Conservation (phyloP, 2,888 invertebrate species). For the Lycaena phlaeas region DNA sequence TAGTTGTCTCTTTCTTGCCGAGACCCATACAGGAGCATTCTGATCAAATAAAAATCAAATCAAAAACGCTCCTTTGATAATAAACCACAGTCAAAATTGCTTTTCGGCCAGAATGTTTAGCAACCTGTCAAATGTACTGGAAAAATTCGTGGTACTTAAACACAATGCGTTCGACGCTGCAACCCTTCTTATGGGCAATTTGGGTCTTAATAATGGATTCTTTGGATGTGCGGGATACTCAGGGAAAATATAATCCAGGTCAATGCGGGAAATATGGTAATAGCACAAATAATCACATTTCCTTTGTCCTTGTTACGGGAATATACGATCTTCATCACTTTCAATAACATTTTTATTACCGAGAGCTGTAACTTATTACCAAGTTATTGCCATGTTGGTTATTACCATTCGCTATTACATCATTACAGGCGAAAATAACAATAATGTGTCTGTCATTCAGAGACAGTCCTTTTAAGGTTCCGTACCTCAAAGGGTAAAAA, state of each 20-base stretch:
- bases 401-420: too few relatives aligned
- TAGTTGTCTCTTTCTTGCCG: too few relatives aligned
- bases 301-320: not conserved
- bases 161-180: not conserved
- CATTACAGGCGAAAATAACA: too few relatives aligned
- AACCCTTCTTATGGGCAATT: conserved; percentile 3
- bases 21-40: too few relatives aligned
- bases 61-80: not conserved
- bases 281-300: not conserved
- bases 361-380: not conserved
- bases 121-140: not conserved
- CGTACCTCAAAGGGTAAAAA: too few relatives aligned
- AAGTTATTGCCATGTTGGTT: too few relatives aligned
- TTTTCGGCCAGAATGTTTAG: not conserved
- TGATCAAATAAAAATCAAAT: too few relatives aligned
- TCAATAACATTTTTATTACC: not conserved
- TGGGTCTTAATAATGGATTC: conserved; percentile 5
- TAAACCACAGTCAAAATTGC: not conserved
- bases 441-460: too few relatives aligned
- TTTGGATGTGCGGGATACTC: not conserved
- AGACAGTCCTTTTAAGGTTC: too few relatives aligned
- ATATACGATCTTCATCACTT: not conserved
- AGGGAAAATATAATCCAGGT: not conserved
- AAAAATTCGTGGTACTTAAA: conserved; percentile 1
- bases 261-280: not conserved